Evolutionary conservation across 2,888 invertebrate species (phyloP), one percentile per base, ranked within the genome.

Genomic region (Drosophila nr. perissopoda): DNA sequence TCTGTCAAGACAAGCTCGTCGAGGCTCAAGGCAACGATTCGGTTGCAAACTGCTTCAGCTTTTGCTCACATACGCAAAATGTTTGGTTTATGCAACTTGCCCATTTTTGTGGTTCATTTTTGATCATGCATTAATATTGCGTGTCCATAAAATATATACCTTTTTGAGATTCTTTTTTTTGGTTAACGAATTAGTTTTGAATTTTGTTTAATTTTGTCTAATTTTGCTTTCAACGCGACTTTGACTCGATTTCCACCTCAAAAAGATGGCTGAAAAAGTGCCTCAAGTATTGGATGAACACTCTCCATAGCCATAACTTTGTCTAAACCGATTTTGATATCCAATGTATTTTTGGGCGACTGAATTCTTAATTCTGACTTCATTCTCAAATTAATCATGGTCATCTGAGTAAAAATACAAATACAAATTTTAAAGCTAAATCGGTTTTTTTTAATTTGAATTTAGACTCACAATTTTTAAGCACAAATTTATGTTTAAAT

Each of bases 1-100:
- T 65, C 42, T 53, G 29, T 13, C 27, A 73, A 67, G 74, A 63
- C 59, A 60, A 53, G 27, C 36, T 63, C 40, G 58, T 51, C 49
- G 29, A 51, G 49, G 60, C 16, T 59, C 18, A 6, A 21, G 11
- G 0, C 40, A 54, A 56, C 29, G 2, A 62, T 33, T 29, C 52
- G 10, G 40, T n/a, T 31, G n/a, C 6, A 27, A 38, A 54, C 4
- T 27, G 4, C n/a, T 38, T 18, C 36, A 56, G 3, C 51, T 29
- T 49, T 49, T 29, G 29, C 13, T 13, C 13, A n/a, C 10, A n/a
- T 1, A 10, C 4, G n/a, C 8, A 8, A 38, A 38, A 42, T 45
- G 45, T 0, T 25, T 25, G 16, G 4, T 16, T 25, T 16, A 10
- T 45, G 45, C 45, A 45, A 45, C 45, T 16, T 8, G 25, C 0